Conservation (phyloP, 2,113 vertebrate species). For the Dromiciops gliroides region DNA sequence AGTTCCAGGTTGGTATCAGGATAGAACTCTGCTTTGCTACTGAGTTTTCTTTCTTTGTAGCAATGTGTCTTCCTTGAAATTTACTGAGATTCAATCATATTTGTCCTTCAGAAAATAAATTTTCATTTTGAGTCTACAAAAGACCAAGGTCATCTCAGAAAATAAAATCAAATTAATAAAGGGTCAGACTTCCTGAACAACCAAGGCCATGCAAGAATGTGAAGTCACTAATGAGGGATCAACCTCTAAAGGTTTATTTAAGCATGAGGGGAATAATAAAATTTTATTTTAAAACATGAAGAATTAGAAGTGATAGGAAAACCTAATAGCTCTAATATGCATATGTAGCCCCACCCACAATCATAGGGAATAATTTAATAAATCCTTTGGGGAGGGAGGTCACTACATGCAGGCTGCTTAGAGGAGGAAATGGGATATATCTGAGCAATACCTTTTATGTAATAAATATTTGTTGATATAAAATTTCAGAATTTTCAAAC, state of each 20-base stretch:
- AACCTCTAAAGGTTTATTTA: conserved; percentile 2
- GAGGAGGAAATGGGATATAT: not conserved
- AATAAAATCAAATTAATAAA: conserved; percentile 68
- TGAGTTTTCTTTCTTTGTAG: not conserved
- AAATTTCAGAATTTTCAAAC: not conserved
- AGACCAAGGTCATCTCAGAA: conserved; percentile 57
- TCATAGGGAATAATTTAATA: not conserved
- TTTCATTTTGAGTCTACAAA: conserved; percentile 42
- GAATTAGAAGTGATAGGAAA: not conserved
- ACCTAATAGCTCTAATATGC: not conserved
- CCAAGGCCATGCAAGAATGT: not conserved
- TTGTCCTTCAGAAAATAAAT: conserved; percentile 31
- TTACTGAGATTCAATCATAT: not conserved
- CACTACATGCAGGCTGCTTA: not conserved
- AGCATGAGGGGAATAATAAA: not conserved
- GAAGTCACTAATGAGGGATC: not conserved
- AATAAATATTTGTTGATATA: not conserved
- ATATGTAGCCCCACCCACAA: not conserved
- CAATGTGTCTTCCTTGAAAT: not conserved
- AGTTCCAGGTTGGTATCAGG: fast-evolving
- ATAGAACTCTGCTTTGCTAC: not conserved
- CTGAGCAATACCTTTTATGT: not conserved
- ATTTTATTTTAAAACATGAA: not conserved
- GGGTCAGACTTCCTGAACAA: conserved; percentile 25
- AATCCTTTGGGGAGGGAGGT: not conserved